These are phyloP conservation scores for Galeopterus variegatus DNA, from an alignment of 2,113 vertebrate species.

Conservation along the genomic window DNA sequence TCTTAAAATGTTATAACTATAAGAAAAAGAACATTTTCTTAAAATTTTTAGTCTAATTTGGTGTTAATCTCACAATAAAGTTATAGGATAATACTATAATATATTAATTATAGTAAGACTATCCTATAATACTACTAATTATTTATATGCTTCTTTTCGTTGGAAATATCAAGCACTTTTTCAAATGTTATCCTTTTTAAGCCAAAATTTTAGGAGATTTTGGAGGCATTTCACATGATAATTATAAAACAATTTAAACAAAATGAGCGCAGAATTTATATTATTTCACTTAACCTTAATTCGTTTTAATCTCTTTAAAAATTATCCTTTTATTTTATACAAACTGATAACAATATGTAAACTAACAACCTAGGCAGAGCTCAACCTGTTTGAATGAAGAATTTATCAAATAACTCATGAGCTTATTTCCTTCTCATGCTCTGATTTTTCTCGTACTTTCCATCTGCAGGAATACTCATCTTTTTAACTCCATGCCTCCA, in stretches of 20 bases:
- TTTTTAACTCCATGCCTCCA: neutral
- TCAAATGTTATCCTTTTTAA: neutral
- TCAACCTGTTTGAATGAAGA: neutral
- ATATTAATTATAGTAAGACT: neutral
- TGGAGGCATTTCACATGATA: neutral
- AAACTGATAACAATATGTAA: neutral
- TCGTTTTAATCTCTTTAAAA: constrained; percentile 7
- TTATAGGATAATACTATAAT: neutral
- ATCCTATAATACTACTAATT: neutral
- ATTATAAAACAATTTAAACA: neutral
- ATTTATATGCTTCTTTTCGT: neutral
- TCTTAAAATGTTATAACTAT: constrained; percentile 19
- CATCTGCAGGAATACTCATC: neutral
- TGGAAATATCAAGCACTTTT: neutral
- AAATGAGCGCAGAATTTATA: neutral
- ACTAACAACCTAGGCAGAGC: neutral
- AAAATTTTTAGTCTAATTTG: neutral
- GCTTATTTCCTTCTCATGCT: neutral
- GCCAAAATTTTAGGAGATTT: neutral
- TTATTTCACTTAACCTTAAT: neutral
- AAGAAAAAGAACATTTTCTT: neutral
- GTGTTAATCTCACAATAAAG: neutral
- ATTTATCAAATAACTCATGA: neutral
- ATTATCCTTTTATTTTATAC: neutral
- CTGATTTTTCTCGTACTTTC: neutral